Percentiles rank a stretch among this genome's conserved stretches.
These are phyloP conservation scores for Mareca penelope DNA, from an alignment of 2,797 vertebrate genomes.

Conservation along the genomic window DNA sequence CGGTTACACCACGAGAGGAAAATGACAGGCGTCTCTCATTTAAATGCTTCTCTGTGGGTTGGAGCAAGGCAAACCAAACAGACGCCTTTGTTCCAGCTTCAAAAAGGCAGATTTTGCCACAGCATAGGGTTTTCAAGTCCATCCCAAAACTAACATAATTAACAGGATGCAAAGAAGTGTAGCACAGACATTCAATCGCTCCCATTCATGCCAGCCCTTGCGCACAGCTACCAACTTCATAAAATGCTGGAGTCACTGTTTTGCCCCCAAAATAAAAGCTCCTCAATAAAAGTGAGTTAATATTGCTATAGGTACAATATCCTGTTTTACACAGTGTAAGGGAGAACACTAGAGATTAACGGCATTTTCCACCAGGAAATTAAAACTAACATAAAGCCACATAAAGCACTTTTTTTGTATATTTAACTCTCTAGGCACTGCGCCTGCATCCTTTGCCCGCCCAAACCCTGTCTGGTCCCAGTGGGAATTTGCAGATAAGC, in stretches of 20 bases:
- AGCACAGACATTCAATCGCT: conserved; percentile 13
- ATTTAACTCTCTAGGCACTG: conserved; percentile 48
- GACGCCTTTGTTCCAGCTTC: conserved; percentile 71
- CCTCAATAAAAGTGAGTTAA: conserved; percentile 46
- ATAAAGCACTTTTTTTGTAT: conserved; percentile 33
- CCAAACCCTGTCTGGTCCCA: background rate
- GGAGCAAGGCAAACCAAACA: conserved; percentile 35
- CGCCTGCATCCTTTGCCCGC: background rate
- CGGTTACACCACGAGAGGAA: background rate
- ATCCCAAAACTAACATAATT: conserved; percentile 60
- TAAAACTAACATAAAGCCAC: conserved; percentile 61
- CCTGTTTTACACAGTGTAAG: conserved; percentile 38
- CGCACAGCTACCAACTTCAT: background rate
- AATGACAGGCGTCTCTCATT: conserved; percentile 36
- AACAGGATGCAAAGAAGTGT: conserved; percentile 26
- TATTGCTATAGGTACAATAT: conserved; percentile 59
- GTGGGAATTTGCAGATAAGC: background rate
- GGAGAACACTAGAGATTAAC: conserved; percentile 54
- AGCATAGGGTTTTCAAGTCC: conserved; percentile 43
- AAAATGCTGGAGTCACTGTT: background rate
- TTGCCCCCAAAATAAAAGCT: conserved; percentile 54
- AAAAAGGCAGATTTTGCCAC: conserved; percentile 55
- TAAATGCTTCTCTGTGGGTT: conserved; percentile 31
- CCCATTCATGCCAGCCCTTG: background rate
- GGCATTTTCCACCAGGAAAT: conserved; percentile 70